Evolutionary conservation across 1,140 invertebrate species (phyloP), one percentile per base, ranked within the genome.

Genomic region (Ooceraea biroi): DNA sequence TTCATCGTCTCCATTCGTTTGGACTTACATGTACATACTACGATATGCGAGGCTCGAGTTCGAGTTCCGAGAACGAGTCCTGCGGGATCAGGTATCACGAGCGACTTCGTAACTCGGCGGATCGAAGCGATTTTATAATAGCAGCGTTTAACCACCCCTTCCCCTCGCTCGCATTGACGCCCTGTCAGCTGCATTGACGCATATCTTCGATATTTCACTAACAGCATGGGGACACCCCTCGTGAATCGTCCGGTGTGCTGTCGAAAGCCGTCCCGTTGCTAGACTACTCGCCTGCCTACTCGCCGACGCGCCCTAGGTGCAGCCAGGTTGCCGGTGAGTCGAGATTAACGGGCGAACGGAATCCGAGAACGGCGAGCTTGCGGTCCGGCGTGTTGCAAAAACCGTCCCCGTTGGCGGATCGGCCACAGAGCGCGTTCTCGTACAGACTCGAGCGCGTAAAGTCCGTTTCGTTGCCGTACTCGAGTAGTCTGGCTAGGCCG

Each of bases 121-220:
- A 46, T 50, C 36, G 14, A 30, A 65, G 22, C 65, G 50, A 80
- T 69, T n/a, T n/a, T 80, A 25, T 36, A 68, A 7, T 65, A 58
- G 68, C n/a, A n/a, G 63, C 41, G 17, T 72, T 66, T 58, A 85
- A 87, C 76, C 44, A 66, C 57, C n/a, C 52, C 22, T 14, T 11
- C 22, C 0, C 14, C n/a, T 12, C 17, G 65, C 85, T 77, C 50
- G 25, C n/a, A n/a, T n/a, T n/a, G n/a, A n/a, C n/a, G n/a, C 27
- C 58, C 22, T 22, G 27, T 41, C 27, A 73, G 84, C 82, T 44
- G 80, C 85, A 92, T 72, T 90, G 76, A 90, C 84, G 77, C 88
- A 91, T 90, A 86, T 87, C 87, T 90, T 88, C 90, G 88, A 89
- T 91, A 89, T 91, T 92, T 92, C 87, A 93, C 92, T 93, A 93